Evolutionary conservation across 2,113 vertebrate genomes (phyloP), one percentile per base, ranked within the genome.

Genomic region (Mola mola): DNA sequence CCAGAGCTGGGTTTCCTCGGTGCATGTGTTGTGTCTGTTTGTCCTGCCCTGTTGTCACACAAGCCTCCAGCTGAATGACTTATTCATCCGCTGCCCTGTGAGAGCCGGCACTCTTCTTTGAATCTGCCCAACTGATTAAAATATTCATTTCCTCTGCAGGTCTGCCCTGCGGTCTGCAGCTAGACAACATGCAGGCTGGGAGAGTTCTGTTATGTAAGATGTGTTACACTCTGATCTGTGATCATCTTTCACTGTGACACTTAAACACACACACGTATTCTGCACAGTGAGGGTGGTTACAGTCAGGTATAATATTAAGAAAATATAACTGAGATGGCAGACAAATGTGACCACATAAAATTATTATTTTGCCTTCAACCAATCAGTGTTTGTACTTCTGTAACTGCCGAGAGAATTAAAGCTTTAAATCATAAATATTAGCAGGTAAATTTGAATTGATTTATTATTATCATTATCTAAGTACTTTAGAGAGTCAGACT

Each of bases 61-160:
- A 73, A 79, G 46, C 67, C 83, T 75, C 59, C 74, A 60, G 44
- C 66, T 86, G 79, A 2, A 88, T 90, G 52, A 82, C 67, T 91
- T 87, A 88, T 89, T 92, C 70, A 89, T 79, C 51, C 24, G 13
- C 76, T 56, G 84, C 59, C 66, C 75, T 58, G 47, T 72, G 55
- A 50, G 78, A 81, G 61, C 28, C 1, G 38, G 37, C 49, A 28
- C 63, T 70, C 67, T 75, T 63, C 61, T 85, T 49, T 85, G 71
- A 82, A 48, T 83, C 55, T 38, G 57, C 29, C 58, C 20, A 58
- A 74, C 47, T 56, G 71, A 77, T 79, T 90, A 55, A 88, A 90
- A 88, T 90, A 89, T 89, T 83, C 42, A 91, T 89, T 82, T 80
- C 72, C 79, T 72, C 67, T 28, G 78, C 79, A 65, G 68, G 79